Conservation (phyloP, 2,113 vertebrate species). For the Gobiocypris rarus region DNA sequence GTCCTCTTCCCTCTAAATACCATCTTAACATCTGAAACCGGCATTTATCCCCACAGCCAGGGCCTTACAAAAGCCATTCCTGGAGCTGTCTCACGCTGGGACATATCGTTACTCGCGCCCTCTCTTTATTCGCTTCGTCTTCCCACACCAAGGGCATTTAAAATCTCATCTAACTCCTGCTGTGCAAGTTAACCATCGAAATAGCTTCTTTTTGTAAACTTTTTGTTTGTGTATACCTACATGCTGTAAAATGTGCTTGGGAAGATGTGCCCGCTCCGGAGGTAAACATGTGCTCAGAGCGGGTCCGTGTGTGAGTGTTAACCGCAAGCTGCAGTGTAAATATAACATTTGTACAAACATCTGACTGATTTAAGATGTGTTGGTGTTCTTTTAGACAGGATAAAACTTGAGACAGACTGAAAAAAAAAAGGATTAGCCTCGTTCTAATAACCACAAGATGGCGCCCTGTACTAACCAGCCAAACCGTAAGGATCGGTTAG, state of each 20-base stretch:
- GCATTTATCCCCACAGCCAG: slow-evolving; percentile 57
- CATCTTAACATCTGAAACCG: slow-evolving; percentile 52
- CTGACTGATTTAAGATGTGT: neutral
- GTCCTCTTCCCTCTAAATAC: slow-evolving; percentile 62
- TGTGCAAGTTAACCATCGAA: neutral
- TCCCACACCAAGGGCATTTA: slow-evolving; percentile 45
- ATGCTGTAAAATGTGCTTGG: slow-evolving; percentile 31
- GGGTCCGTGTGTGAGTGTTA: slow-evolving; percentile 2
- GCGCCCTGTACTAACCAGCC: neutral
- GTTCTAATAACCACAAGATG: neutral
- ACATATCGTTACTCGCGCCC: slow-evolving; percentile 26
- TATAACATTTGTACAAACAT: slow-evolving; percentile 6
- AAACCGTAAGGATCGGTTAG: neutral
- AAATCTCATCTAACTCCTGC: slow-evolving; percentile 49
- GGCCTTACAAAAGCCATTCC: slow-evolving; percentile 62
- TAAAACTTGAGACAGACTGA: neutral
- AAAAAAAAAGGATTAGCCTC: no score
- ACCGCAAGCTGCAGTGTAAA: neutral
- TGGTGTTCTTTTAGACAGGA: neutral
- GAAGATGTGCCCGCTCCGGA: no score
- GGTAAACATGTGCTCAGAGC: slow-evolving; percentile 41
- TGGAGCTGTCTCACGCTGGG: slow-evolving; percentile 60
- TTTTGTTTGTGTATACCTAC: slow-evolving; percentile 49
- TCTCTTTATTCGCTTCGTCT: slow-evolving; percentile 49
- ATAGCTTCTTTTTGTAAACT: slow-evolving; percentile 49